Evolutionary conservation across 2,888 invertebrate genomes (phyloP).

Genomic region (Noctua janthina): DNA sequence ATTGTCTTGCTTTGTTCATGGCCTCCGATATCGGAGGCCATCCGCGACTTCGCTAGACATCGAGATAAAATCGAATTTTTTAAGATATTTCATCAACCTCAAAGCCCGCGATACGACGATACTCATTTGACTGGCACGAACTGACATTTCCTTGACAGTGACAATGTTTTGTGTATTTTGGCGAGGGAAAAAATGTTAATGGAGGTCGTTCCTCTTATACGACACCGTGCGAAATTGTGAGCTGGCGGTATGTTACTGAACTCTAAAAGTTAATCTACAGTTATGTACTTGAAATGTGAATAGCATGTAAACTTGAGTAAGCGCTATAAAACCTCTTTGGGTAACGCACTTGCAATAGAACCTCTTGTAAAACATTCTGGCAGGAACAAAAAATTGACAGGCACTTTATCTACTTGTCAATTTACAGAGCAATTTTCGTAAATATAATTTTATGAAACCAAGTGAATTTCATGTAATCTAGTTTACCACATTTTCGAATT

Average conservation of each 20-base stretch:
- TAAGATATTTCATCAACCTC: constrained; percentile 26
- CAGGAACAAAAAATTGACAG: neutral
- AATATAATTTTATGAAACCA: constrained; percentile 16
- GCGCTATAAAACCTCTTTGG: constrained; percentile 38
- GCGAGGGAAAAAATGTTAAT: constrained; percentile 41
- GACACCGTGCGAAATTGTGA: constrained; percentile 54
- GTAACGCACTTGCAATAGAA: constrained; percentile 18
- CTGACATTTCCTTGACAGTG: constrained; percentile 67
- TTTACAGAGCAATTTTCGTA: constrained; percentile 3
- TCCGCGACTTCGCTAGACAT: constrained; percentile 35
- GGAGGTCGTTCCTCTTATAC: constrained; percentile 58
- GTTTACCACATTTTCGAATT: neutral
- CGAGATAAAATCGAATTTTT: constrained; percentile 44
- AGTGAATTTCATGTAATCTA: neutral
- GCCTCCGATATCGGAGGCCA: constrained; percentile 36
- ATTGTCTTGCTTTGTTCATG: constrained; percentile 49
- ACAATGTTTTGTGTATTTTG: constrained; percentile 59
- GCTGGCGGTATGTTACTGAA: constrained; percentile 39
- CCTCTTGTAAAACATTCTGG: constrained; percentile 16
- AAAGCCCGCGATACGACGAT: constrained; percentile 10
- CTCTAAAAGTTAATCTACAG: constrained; percentile 55
- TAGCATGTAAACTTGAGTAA: constrained; percentile 35
- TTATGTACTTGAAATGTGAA: constrained; percentile 67
- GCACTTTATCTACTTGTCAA: neutral
- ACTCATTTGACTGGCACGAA: constrained; percentile 40